A percentile compares a stretch with the other conserved stretches of the same genome.
These are phyloP conservation scores for Amblyopsis hoosieri DNA, from an alignment of 2,797 vertebrate genomes.

Conservation along the genomic window DNA sequence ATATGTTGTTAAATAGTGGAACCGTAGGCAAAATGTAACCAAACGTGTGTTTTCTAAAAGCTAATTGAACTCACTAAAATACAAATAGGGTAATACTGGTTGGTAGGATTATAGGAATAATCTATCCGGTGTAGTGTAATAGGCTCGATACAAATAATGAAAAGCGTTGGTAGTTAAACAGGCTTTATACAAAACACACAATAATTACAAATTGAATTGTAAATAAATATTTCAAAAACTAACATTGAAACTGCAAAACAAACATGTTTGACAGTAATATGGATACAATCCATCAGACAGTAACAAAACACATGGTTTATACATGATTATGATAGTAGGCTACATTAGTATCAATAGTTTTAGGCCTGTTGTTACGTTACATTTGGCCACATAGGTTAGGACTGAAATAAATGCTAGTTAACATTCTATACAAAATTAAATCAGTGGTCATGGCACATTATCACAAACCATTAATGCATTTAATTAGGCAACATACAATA, in stretches of 20 bases:
- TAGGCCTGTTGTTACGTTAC: constrained; percentile 9
- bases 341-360: constrained; percentile 20
- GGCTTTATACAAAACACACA: constrained; percentile 75
- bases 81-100: no score
- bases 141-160: neutral
- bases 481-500: constrained; percentile 30
- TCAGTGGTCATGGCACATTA: constrained; percentile 23
- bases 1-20: no score
- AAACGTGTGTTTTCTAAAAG: no score
- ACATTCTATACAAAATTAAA: constrained; percentile 36
- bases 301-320: constrained; percentile 1
- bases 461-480: constrained; percentile 46
- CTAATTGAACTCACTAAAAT: no score
- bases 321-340: constrained; percentile 11
- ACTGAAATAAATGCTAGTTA: constrained; percentile 35
- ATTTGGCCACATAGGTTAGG: constrained; percentile 27
- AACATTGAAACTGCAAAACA: constrained; percentile 41
- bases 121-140: neutral
- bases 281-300: constrained; percentile 21
- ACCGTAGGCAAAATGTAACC: no score
- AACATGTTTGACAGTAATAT: constrained; percentile 9
- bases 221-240: constrained; percentile 59
- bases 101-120: no score
- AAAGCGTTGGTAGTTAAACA: constrained; percentile 48
- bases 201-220: constrained; percentile 68